Evolutionary conservation across 2,797 vertebrate genomes (phyloP).

Genomic region (Pseudochaenichthys georgianus): DNA sequence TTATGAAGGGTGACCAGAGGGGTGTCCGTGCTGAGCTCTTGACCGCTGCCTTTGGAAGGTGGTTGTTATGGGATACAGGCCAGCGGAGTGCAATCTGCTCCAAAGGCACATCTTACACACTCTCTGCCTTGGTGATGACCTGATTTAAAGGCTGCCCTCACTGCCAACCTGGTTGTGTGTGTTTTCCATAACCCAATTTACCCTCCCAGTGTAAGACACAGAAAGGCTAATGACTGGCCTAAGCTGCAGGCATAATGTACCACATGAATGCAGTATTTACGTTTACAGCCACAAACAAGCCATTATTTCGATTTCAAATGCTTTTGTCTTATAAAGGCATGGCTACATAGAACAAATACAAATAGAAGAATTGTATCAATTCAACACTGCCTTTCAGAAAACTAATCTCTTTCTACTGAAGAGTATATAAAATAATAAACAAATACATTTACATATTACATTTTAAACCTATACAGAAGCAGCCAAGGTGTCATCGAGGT

Average conservation of each 20-base stretch:
- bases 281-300: constrained; percentile 32
- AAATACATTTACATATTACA: neutral
- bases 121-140: constrained; percentile 69
- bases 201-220: constrained; percentile 66
- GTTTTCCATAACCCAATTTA: constrained; percentile 79
- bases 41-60: constrained; percentile 69
- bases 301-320: constrained; percentile 35
- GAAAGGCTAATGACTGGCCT: constrained; percentile 68
- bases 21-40: constrained; percentile 65
- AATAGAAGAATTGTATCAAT: neutral
- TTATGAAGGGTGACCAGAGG: constrained; percentile 65
- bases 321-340: neutral
- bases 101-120: constrained; percentile 64
- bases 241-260: constrained; percentile 60
- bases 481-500: constrained; percentile 26
- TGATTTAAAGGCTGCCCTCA: constrained; percentile 74
- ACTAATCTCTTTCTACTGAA: neutral
- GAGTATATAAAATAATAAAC: constrained; percentile 17
- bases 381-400: neutral
- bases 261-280: constrained; percentile 47
- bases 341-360: neutral
- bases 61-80: constrained; percentile 75
- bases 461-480: constrained; percentile 35
- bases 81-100: constrained; percentile 63
- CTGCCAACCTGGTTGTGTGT: constrained; percentile 71